These are phyloP conservation scores for Tachystola acroxantha DNA, from an alignment of 2,888 invertebrate genomes.

Conservation along the genomic window DNA sequence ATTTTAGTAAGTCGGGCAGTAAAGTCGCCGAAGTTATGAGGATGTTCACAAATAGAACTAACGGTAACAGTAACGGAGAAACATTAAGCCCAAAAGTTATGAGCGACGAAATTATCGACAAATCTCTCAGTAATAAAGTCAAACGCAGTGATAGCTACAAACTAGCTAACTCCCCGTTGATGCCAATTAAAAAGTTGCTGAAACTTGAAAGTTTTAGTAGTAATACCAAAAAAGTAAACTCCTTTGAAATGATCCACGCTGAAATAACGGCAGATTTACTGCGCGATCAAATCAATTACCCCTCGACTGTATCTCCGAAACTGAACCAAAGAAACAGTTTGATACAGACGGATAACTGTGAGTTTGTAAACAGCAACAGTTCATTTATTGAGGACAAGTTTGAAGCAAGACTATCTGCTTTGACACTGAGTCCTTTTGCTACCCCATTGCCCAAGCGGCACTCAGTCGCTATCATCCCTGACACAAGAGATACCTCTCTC, in stretches of 20 bases:
- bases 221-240: constrained; percentile 65
- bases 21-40: constrained; percentile 67
- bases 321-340: constrained; percentile 45
- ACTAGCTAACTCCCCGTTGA: constrained; percentile 85
- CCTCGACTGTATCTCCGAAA: constrained; percentile 81
- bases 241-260: constrained; percentile 78
- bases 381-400: constrained; percentile 48
- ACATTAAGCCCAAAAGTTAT: constrained; percentile 22
- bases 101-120: constrained; percentile 33
- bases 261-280: constrained; percentile 80
- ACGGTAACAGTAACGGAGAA: constrained; percentile 32
- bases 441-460: constrained; percentile 64
- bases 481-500: constrained; percentile 53
- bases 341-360: constrained; percentile 49
- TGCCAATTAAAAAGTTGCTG: constrained; percentile 81
- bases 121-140: constrained; percentile 68
- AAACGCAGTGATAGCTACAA: constrained; percentile 92
- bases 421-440: constrained; percentile 63
- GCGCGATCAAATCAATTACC: constrained; percentile 84
- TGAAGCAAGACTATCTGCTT: constrained; percentile 55
- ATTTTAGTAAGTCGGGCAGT: constrained; percentile 42
- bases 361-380: constrained; percentile 41
- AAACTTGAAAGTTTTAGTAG: constrained; percentile 68
- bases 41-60: constrained; percentile 63
- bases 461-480: constrained; percentile 56